Percentiles rank a stretch among this genome's conserved stretches.
Conservation (phyloP, 2,113 vertebrate genomes). For the Cynocephalus volans region DNA sequence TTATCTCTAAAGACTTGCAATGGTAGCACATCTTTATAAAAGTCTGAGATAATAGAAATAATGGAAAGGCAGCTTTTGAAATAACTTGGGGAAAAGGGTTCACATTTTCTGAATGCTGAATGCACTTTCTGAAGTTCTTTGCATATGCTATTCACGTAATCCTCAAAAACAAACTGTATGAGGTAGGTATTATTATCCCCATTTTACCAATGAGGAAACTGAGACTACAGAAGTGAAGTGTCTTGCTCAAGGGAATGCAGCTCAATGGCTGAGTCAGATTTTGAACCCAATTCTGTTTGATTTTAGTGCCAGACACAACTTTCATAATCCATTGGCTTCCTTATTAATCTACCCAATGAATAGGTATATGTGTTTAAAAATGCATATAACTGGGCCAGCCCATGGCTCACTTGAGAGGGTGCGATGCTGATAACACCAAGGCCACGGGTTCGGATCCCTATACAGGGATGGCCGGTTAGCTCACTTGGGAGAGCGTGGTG, state of each 20-base stretch:
- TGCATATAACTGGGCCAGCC: no score
- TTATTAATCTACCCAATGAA: background rate
- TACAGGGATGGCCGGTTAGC: no score
- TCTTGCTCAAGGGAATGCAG: background rate
- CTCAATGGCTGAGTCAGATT: background rate
- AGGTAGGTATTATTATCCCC: background rate
- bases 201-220: background rate
- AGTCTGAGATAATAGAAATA: background rate
- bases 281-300: background rate
- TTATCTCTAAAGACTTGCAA: no score
- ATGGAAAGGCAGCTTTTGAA: background rate
- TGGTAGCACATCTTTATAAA: background rate
- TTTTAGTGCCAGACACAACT: background rate
- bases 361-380: background rate
- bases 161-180: background rate
- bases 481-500: no score
- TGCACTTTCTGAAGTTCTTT: background rate
- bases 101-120: conserved; percentile 15
- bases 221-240: background rate
- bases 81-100: background rate
- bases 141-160: background rate
- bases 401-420: no score
- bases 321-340: background rate
- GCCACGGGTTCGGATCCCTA: no score
- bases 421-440: no score